Conservation (phyloP, 2,888 invertebrate genomes). For the Caenorhabditis sp. region DNA sequence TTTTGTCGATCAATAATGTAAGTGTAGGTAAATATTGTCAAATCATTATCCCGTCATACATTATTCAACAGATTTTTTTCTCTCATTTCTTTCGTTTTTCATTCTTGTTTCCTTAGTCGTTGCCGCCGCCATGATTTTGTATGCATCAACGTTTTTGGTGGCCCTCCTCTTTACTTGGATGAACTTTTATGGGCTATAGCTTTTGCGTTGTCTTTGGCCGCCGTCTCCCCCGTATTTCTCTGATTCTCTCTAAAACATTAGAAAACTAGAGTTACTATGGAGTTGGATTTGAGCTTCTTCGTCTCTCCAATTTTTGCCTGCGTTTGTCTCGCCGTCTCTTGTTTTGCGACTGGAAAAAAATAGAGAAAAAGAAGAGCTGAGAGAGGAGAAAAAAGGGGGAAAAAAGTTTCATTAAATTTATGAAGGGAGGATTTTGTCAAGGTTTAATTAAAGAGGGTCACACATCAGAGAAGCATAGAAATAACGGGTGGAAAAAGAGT, state of each 20-base stretch:
- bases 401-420: constrained; percentile 1
- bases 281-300: too few relatives aligned
- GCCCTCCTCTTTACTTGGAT: neutral
- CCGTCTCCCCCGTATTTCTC: too few relatives aligned
- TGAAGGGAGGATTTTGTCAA: neutral
- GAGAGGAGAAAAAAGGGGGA: neutral
- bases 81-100: neutral
- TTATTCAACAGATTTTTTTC: neutral
- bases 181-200: neutral
- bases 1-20: neutral
- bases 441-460: neutral
- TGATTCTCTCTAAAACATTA: too few relatives aligned
- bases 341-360: too few relatives aligned
- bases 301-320: too few relatives aligned
- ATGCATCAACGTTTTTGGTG: too few relatives aligned
- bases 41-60: neutral
- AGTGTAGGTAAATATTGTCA: constrained; percentile 4
- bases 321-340: too few relatives aligned
- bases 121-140: neutral
- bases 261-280: too few relatives aligned
- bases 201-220: neutral
- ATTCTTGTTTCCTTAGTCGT: neutral
- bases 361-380: neutral
- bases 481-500: too few relatives aligned
- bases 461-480: too few relatives aligned